Evolutionary conservation across 2,888 invertebrate species (phyloP).

Genomic region (Habroteleia sp.): DNA sequence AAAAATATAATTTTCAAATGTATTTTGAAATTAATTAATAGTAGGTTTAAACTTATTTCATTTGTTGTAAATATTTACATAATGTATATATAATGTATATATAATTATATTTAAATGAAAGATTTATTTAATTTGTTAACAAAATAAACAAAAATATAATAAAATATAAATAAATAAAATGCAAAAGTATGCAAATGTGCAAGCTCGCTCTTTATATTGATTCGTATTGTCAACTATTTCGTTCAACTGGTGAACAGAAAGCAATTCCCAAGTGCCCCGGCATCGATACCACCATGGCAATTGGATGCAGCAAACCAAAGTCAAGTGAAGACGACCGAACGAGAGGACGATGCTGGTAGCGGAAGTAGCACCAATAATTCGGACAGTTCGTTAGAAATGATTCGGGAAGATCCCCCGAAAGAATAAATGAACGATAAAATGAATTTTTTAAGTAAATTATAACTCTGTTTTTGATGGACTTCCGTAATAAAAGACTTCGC

Average conservation of each 20-base stretch:
- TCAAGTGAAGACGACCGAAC: slow-evolving; percentile 75
- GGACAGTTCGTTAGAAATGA: slow-evolving; percentile 81
- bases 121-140: too few relatives aligned
- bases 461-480: slow-evolving; percentile 25
- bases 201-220: slow-evolving; percentile 19
- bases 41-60: too few relatives aligned
- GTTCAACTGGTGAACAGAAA: slow-evolving; percentile 82
- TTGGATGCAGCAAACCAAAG: slow-evolving; percentile 82
- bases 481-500: slow-evolving; percentile 41
- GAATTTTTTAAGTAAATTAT: background rate
- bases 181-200: slow-evolving; percentile 14
- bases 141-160: slow-evolving; percentile 1
- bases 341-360: slow-evolving; percentile 80
- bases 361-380: slow-evolving; percentile 81
- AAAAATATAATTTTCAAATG: too few relatives aligned
- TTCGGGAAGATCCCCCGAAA: slow-evolving; percentile 79
- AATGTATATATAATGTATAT: too few relatives aligned
- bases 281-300: slow-evolving; percentile 91
- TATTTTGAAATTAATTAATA: too few relatives aligned
- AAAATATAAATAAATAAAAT: slow-evolving; percentile 5
- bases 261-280: slow-evolving; percentile 88
- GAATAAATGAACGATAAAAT: slow-evolving; percentile 62
- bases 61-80: too few relatives aligned
- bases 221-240: slow-evolving; percentile 35
- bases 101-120: too few relatives aligned